Evolutionary conservation across 2,888 invertebrate species (phyloP).

Genomic region (Macropis europaea): DNA sequence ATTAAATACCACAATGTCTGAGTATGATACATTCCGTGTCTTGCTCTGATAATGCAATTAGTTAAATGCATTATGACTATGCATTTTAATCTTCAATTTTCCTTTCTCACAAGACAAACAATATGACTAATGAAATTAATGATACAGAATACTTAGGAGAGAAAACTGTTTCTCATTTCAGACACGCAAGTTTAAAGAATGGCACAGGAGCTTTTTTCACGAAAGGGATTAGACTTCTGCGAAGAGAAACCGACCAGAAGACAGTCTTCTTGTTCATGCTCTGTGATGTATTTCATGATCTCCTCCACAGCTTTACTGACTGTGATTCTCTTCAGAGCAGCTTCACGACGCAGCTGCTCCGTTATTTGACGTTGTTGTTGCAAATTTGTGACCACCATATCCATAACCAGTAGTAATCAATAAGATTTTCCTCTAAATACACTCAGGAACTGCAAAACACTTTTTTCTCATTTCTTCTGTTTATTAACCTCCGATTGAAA

Average conservation of each 20-base stretch:
- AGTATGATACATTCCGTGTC: background rate
- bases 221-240: slow-evolving; percentile 97
- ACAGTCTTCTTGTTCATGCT: slow-evolving; percentile 96
- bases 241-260: slow-evolving; percentile 95
- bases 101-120: background rate
- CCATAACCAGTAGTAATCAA: slow-evolving; percentile 87
- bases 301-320: slow-evolving; percentile 94
- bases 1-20: background rate
- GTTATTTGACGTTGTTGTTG: slow-evolving; percentile 97
- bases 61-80: background rate
- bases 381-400: slow-evolving; percentile 95
- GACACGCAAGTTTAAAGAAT: slow-evolving; percentile 84
- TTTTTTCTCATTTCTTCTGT: background rate
- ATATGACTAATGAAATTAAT: background rate
- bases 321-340: slow-evolving; percentile 91
- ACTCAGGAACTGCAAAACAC: background rate
- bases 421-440: background rate
- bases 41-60: background rate
- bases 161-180: slow-evolving; percentile 36
- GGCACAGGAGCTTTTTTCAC: slow-evolving; percentile 94
- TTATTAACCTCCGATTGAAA: background rate
- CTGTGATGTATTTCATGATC: slow-evolving; percentile 93
- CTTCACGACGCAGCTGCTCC: slow-evolving; percentile 95
- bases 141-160: background rate
- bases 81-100: background rate